A percentile compares a stretch with the other conserved stretches of the same genome.
phyloP scores from a whole-genome alignment of 2,888 invertebrate species.

The Diploptera punctata region DNA sequence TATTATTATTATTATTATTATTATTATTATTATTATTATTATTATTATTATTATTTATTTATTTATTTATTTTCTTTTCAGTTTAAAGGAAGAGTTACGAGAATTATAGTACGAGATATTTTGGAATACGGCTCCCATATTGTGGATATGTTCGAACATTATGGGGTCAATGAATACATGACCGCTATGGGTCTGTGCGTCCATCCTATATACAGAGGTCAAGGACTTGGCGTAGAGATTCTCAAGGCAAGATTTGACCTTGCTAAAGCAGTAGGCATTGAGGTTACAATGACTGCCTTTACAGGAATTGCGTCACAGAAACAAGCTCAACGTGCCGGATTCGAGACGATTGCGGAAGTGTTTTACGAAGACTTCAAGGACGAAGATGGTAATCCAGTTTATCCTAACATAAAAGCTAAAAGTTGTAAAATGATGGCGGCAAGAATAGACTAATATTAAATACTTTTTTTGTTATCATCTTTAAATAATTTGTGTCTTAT shows the following conservation, averaged over 20 bases:
- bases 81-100: background rate
- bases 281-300: constrained; percentile 37
- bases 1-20: too few species aligned
- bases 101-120: background rate
- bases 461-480: too few species aligned
- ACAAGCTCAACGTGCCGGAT: constrained; percentile 32
- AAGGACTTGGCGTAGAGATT: constrained; percentile 57
- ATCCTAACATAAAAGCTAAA: background rate
- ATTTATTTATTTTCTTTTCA: background rate
- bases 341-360: constrained; percentile 33
- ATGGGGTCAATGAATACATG: constrained; percentile 56
- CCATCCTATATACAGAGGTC: constrained; percentile 56
- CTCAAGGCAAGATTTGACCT: constrained; percentile 55
- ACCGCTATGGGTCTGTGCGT: constrained; percentile 61
- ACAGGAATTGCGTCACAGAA: constrained; percentile 36
- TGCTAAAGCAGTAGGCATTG: constrained; percentile 28
- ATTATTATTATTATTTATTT: too few species aligned
- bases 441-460: background rate
- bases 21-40: too few species aligned
- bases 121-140: constrained; percentile 48
- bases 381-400: constrained; percentile 3
- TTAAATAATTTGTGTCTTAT: too few species aligned
- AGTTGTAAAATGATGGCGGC: background rate
- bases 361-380: constrained; percentile 31
- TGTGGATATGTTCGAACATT: constrained; percentile 56